Base-by-base conservation (phyloP, 2,888 invertebrate genomes). In the Micropterix aruncella region DNA sequence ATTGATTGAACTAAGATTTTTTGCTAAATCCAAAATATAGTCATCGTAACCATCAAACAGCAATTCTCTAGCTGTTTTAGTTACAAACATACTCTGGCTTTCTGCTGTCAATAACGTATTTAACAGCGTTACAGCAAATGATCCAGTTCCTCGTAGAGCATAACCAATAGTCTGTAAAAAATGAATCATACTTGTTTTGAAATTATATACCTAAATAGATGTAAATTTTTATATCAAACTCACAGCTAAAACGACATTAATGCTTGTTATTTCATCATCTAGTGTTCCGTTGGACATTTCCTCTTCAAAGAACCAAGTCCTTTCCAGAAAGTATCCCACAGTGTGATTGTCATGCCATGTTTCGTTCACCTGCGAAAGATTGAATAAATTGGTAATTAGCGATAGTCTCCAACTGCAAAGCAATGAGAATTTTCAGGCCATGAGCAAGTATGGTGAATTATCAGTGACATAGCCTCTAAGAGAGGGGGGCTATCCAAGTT, bases 31-130 rank as follows among this genome's bases (percentile, higher is more conserved):
- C 39, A 92, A 63, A 7, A 90, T 55, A 0, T 72, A 64, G 58
- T 93, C 92, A 0, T 81, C 66, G 54, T 85, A 91, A 2, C 93
- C 93, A 48, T 86, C 80, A 59, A 91, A 89, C 9, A 91, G 61
- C 62, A 87, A 76, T 52, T 82, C 73, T 0, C 75, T 57, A 0
- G 77, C 82, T 40, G 76, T 76, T 55, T 80, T 81, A 0, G 76
- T 79, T 0, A 79, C 57, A 52, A 74, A 69, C 48, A 81, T 54
- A 45, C 65, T 56, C 37, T 73, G 71, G 46, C 74, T 74, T 51
- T 71, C 65, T 39, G 57, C 45, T 2, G 70, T 60, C 44, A 89
- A 58, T 51, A 80, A 62, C 19, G 66, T 58, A 56, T 81, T 75
- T 1, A 79, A 64, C 0, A 73, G 46, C 5, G 27, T 27, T 12